Evolutionary conservation across 2,797 vertebrate species (phyloP), one percentile per base, ranked within the genome.

Genomic region (Pelodytes ibericus): DNA sequence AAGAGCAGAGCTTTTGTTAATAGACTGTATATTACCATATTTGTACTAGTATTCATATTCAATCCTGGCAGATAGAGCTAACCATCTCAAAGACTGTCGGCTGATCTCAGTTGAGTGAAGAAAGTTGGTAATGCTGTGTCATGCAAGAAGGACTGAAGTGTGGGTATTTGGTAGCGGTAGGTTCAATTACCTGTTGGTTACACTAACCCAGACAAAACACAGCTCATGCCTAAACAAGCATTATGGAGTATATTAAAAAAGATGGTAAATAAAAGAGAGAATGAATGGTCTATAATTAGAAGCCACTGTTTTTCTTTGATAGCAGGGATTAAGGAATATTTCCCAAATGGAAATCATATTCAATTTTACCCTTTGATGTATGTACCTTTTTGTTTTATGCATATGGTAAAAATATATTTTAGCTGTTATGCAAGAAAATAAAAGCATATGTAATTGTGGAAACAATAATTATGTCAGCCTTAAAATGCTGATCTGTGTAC

Each of bases 351-450:
- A 81, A 36, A 68, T 65, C 36, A 8, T 72, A 22, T 69, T 49
- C 77, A 44, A 0, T 73, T 63, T 22, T n/a, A n/a, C 71, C 39
- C 60, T 80, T 81, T 82, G 71, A 57, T 78, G 26, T 64, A 18
- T 82, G n/a, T 25, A 51, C 20, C 74, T 79, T 39, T 72, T 81
- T 81, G 33, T 85, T 82, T 84, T 65, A 58, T 58, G 58, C 22
- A 18, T 36, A 3, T 16, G 49, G 2, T 62, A 15, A 81, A 65
- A 44, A 25, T 80, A 6, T 0, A 26, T 70, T 62, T 61, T 75
- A 73, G 51, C 66, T 56, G 39, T 71, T 31, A 56, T 75, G 64
- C 31, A 74, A 69, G 53, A 84, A 58, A 20, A 20, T 80, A 71
- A 80, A 71, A 84, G 59, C 74, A 58, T 24, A 72, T 85, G 58